A percentile compares a stretch with the other conserved stretches of the same genome.
Evolutionary conservation across 2,113 vertebrate species (phyloP).

Genomic region (Pomatorhinus ruficollis): DNA sequence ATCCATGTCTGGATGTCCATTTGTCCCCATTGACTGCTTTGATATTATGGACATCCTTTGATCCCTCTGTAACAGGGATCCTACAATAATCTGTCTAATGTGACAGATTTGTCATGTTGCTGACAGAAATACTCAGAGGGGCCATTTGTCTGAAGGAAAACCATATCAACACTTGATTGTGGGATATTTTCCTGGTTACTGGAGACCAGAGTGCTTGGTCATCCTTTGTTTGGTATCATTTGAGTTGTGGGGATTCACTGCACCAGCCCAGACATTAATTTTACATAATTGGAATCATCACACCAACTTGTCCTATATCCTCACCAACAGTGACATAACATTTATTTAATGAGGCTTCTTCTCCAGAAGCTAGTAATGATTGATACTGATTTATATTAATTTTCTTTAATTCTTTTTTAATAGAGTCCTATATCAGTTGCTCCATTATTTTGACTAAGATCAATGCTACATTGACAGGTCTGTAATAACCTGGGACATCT

Average conservation of each 20-base stretch:
- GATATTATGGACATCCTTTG: background rate
- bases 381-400: background rate
- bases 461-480: background rate
- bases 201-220: background rate
- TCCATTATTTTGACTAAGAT: background rate
- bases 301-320: background rate
- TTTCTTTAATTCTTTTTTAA: background rate
- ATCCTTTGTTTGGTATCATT: background rate
- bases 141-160: background rate
- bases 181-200: background rate
- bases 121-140: background rate
- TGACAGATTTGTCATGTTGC: background rate
- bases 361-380: background rate
- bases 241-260: background rate
- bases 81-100: rapidly evolving
- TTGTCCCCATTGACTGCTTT: background rate
- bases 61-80: background rate
- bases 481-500: background rate
- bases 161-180: rapidly evolving
- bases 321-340: background rate
- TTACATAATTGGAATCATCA: background rate
- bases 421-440: background rate
- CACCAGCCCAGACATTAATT: background rate
- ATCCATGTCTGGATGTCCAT: background rate
- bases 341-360: background rate